phyloP scores from a whole-genome alignment of 1,140 invertebrate species.

The Thaumetopoea pityocampa region DNA sequence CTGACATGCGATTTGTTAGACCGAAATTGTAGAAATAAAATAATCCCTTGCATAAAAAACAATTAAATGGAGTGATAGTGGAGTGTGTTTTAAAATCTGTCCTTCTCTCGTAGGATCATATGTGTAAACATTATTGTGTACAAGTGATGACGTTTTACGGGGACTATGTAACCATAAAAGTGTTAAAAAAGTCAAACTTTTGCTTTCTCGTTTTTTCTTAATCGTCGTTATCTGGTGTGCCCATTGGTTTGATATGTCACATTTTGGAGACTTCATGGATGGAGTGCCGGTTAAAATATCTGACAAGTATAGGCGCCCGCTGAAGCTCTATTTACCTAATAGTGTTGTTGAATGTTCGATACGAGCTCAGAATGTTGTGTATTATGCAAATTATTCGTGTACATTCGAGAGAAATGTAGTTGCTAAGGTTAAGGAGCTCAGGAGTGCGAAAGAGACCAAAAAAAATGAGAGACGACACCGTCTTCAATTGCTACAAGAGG shows the following conservation, averaged over 20 bases:
- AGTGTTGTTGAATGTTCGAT: slow-evolving; percentile 79
- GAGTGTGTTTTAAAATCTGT: slow-evolving; percentile 1
- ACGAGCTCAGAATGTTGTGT: slow-evolving; percentile 74
- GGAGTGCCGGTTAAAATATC: slow-evolving; percentile 91
- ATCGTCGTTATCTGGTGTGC: slow-evolving; percentile 34
- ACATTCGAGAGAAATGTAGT: slow-evolving; percentile 83
- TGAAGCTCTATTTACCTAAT: slow-evolving; percentile 82
- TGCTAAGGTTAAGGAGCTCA: slow-evolving; percentile 82
- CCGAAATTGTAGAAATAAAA: slow-evolving; percentile 14
- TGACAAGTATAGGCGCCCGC: slow-evolving; percentile 88
- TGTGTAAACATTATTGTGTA: too few species aligned
- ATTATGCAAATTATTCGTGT: slow-evolving; percentile 80
- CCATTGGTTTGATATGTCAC: slow-evolving; percentile 62
- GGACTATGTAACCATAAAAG: slow-evolving; percentile 70
- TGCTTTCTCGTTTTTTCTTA: slow-evolving; percentile 60
- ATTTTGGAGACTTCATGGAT: slow-evolving; percentile 81
- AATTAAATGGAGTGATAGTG: slow-evolving; percentile 20
- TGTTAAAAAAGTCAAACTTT: slow-evolving; percentile 64
- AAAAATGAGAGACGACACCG: slow-evolving; percentile 77
- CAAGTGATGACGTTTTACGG: slow-evolving; percentile 64
- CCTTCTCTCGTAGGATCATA: slow-evolving; percentile 1
- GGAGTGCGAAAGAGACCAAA: slow-evolving; percentile 78
- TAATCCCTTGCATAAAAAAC: slow-evolving; percentile 16
- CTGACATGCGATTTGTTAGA: slow-evolving; percentile 31
- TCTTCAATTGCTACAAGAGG: slow-evolving; percentile 75